These are phyloP conservation scores for Dimorphilus gyrociliatus DNA, from an alignment of 2,888 invertebrate species.

Conservation along the genomic window DNA sequence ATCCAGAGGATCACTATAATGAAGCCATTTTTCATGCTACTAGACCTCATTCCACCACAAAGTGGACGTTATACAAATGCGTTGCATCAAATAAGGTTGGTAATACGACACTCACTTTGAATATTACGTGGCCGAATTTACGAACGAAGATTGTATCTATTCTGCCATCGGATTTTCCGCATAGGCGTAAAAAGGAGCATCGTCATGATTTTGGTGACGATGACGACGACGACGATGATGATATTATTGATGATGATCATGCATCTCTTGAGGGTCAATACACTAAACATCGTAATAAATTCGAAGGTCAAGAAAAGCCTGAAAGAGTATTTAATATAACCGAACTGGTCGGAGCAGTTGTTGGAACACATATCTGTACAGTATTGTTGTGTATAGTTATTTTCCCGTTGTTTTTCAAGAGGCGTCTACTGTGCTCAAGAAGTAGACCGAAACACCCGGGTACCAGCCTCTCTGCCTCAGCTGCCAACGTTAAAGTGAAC, in stretches of 20 bases:
- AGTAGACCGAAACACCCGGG: too few species aligned
- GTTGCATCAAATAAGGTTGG: conserved; percentile 33
- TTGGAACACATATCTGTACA: conserved; percentile 31
- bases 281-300: too few species aligned
- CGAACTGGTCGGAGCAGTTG: conserved; percentile 31
- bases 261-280: too few species aligned
- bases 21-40: not conserved
- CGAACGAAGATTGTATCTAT: not conserved
- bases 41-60: not conserved
- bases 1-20: not conserved
- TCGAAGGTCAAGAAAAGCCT: too few species aligned
- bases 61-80: conserved; percentile 22
- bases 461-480: too few species aligned
- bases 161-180: too few species aligned
- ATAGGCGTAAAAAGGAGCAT: too few species aligned
- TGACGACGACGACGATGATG: too few species aligned
- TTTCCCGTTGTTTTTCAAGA: conserved; percentile 9
- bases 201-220: too few species aligned
- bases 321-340: conserved; percentile 19
- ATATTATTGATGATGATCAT: too few species aligned
- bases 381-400: conserved; percentile 24
- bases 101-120: conserved; percentile 30
- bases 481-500: too few species aligned
- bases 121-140: conserved; percentile 26
- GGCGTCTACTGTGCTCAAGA: too few species aligned